Evolutionary conservation across 2,797 vertebrate species (phyloP).

Genomic region (Echiichthys vipera): DNA sequence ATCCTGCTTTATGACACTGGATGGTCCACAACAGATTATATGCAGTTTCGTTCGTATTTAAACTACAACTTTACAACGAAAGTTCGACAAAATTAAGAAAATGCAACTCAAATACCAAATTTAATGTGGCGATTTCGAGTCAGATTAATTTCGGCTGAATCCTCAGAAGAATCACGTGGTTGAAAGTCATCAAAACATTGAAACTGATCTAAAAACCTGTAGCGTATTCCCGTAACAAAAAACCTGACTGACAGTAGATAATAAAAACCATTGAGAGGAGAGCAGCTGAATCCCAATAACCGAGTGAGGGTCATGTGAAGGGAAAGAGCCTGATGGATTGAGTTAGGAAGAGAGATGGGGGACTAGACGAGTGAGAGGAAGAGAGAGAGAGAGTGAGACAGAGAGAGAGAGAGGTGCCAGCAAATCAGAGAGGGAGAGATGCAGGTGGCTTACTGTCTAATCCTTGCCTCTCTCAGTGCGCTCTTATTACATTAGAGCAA

Average conservation of each 20-base stretch:
- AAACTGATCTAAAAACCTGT: constrained; percentile 15
- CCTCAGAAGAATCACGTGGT: neutral
- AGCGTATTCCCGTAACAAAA: constrained; percentile 7
- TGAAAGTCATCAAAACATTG: constrained; percentile 35
- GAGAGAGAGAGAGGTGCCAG: constrained; percentile 31
- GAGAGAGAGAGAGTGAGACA: constrained; percentile 12
- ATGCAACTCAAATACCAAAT: neutral
- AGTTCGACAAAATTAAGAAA: neutral
- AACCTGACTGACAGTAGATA: constrained; percentile 16
- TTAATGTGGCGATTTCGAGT: constrained; percentile 2
- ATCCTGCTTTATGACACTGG: neutral
- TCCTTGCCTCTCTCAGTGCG: constrained; percentile 48
- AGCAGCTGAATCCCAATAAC: constrained; percentile 43
- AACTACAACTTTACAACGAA: neutral
- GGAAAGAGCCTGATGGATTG: constrained; percentile 29
- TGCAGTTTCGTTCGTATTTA: neutral
- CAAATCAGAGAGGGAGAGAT: constrained; percentile 40
- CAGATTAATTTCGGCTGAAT: neutral
- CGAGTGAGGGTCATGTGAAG: constrained; percentile 17
- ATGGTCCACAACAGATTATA: neutral
- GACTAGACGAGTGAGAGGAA: constrained; percentile 14
- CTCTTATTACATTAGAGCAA: constrained; percentile 68
- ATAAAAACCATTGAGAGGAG: constrained; percentile 17
- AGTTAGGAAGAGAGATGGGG: constrained; percentile 21
- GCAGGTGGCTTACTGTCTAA: constrained; percentile 67